phyloP scores from a whole-genome alignment of 1,140 invertebrate genomes.

The Saccostrea cuccullata region DNA sequence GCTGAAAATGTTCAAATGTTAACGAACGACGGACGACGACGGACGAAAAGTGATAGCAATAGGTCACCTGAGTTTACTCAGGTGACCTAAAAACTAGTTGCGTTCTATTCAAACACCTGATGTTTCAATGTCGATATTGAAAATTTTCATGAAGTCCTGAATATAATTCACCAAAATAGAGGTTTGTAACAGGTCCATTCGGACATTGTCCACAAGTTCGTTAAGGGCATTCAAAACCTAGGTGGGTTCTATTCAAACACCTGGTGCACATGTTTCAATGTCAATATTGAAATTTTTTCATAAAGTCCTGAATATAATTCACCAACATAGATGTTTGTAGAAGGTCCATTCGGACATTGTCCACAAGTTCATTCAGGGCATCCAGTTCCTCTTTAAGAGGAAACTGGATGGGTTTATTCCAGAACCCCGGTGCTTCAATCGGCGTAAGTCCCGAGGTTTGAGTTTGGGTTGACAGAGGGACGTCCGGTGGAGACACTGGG shows the following conservation, averaged over 20 bases:
- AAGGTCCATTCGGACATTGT: neutral
- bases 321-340: neutral
- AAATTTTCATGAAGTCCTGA: neutral
- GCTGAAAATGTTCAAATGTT: no score
- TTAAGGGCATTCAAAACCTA: neutral
- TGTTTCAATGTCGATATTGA: neutral
- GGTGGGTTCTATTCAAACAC: neutral
- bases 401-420: neutral
- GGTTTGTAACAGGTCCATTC: neutral
- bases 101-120: neutral
- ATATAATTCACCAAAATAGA: neutral
- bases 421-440: neutral
- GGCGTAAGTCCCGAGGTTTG: neutral
- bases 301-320: neutral
- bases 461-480: neutral
- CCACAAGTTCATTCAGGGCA: neutral
- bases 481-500: no score
- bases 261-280: neutral
- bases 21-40: no score
- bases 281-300: neutral
- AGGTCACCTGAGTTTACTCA: no score
- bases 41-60: no score
- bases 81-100: neutral
- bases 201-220: neutral
- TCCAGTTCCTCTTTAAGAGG: neutral